phyloP scores from a whole-genome alignment of 2,888 invertebrate genomes.

The Oxycera nigricornis region DNA sequence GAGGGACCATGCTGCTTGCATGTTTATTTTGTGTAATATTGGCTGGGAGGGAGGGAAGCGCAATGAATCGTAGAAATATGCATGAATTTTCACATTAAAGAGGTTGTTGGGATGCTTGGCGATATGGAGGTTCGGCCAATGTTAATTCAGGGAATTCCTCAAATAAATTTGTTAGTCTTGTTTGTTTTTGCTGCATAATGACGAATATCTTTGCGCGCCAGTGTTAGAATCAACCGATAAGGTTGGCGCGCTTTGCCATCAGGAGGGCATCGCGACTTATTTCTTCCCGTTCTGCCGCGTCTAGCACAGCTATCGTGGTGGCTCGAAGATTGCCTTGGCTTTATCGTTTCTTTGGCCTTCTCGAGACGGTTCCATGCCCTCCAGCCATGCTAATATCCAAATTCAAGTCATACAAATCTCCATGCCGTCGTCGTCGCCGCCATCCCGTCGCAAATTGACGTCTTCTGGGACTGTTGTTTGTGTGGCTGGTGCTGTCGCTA shows the following conservation, averaged over 20 bases:
- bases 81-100: too few species aligned
- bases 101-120: too few species aligned
- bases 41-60: too few species aligned
- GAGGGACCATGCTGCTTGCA: too few species aligned
- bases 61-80: too few species aligned
- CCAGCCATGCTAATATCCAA: neutral
- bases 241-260: neutral
- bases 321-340: neutral
- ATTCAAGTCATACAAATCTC: slow-evolving; percentile 14
- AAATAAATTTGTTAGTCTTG: too few species aligned
- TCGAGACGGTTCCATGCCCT: slow-evolving; percentile 4
- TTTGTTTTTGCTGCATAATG: too few species aligned
- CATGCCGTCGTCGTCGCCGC: neutral
- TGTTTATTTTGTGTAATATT: too few species aligned
- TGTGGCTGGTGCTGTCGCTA: neutral
- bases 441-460: slow-evolving; percentile 17
- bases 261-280: neutral
- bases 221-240: neutral
- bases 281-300: neutral
- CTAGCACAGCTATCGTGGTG: neutral
- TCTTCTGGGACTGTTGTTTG: neutral
- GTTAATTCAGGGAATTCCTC: too few species aligned
- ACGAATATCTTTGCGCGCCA: neutral
- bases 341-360: slow-evolving; percentile 3
- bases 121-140: too few species aligned